Conservation (phyloP, 2,113 vertebrate genomes). For the Apodemus speciosus region DNA sequence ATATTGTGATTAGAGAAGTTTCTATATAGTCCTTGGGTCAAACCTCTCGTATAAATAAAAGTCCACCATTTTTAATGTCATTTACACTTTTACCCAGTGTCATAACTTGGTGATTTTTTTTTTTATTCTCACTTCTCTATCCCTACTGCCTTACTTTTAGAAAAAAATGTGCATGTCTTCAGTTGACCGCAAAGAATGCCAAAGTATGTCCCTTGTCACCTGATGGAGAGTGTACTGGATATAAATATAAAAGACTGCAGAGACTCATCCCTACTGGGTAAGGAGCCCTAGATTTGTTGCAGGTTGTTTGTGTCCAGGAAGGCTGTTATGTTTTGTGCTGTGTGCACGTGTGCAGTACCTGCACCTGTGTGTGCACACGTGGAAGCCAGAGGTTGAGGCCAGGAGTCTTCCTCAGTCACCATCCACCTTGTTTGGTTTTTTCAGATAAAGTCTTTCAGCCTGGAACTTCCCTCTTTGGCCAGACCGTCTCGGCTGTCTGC, state of each 20-base stretch:
- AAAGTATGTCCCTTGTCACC: slow-evolving; percentile 55
- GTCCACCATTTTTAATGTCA: background rate
- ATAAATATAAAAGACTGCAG: slow-evolving; percentile 89
- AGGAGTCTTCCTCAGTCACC: background rate
- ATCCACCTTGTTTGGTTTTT: background rate
- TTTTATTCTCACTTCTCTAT: slow-evolving; percentile 65
- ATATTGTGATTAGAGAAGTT: background rate
- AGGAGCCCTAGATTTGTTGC: slow-evolving; percentile 69
- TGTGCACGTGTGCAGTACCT: background rate
- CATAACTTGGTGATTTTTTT: slow-evolving; percentile 52
- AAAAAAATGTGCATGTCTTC: slow-evolving; percentile 89
- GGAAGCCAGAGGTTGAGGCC: background rate
- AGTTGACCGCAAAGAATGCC: slow-evolving; percentile 83
- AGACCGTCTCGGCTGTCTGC: background rate
- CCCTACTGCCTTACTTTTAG: slow-evolving; percentile 79
- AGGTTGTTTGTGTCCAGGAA: background rate
- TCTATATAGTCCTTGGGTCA: background rate
- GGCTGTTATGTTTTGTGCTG: background rate
- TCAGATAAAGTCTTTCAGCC: background rate
- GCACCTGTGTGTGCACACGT: background rate
- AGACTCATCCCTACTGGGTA: slow-evolving; percentile 89
- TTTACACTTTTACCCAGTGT: slow-evolving; percentile 28
- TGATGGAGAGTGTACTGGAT: slow-evolving; percentile 77
- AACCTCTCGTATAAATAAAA: background rate
- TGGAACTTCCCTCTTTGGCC: background rate